Evolutionary conservation across 1,140 invertebrate species (phyloP).

Genomic region (Drosophila hydei): DNA sequence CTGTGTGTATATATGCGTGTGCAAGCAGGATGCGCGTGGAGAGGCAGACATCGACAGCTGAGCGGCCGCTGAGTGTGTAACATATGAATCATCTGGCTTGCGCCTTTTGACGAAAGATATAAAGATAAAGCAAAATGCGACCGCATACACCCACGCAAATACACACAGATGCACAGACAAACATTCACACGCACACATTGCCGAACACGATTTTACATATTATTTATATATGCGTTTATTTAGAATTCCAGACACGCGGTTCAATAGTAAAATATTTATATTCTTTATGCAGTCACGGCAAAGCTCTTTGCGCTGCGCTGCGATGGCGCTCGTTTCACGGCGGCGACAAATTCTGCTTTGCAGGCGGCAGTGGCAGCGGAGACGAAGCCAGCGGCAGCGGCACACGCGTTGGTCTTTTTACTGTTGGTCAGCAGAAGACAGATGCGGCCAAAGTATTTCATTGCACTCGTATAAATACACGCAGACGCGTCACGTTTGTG

Average conservation of each 20-base stretch:
- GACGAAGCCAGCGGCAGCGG: conserved; percentile 17
- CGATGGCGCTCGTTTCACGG: conserved; percentile 42
- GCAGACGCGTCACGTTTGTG: conserved; percentile 1
- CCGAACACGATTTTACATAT: conserved; percentile 48
- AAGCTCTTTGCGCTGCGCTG: conserved; percentile 8
- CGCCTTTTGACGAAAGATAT: conserved; percentile 52
- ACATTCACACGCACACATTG: conserved; percentile 31
- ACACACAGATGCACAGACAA: conserved; percentile 15
- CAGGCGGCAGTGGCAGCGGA: conserved; percentile 25
- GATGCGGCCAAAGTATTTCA: conserved; percentile 28
- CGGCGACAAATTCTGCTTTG: conserved; percentile 52
- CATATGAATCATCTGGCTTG: conserved; percentile 61
- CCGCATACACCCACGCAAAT: conserved; percentile 34
- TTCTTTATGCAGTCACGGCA: conserved; percentile 37
- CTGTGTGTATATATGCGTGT: conserved; percentile 17
- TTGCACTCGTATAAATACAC: conserved; percentile 22
- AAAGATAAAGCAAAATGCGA: conserved; percentile 56
- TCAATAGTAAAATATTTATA: conserved; percentile 51
- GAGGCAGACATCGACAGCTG: conserved; percentile 29
- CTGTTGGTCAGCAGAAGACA: conserved; percentile 35
- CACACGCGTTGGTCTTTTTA: conserved; percentile 64
- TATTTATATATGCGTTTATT: conserved; percentile 61
- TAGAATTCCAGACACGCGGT: conserved; percentile 71
- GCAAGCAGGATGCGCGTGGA: conserved; percentile 48
- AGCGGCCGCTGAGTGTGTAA: conserved; percentile 25